Evolutionary conservation across 2,888 invertebrate genomes (phyloP).

Genomic region (Xylophagus ater): DNA sequence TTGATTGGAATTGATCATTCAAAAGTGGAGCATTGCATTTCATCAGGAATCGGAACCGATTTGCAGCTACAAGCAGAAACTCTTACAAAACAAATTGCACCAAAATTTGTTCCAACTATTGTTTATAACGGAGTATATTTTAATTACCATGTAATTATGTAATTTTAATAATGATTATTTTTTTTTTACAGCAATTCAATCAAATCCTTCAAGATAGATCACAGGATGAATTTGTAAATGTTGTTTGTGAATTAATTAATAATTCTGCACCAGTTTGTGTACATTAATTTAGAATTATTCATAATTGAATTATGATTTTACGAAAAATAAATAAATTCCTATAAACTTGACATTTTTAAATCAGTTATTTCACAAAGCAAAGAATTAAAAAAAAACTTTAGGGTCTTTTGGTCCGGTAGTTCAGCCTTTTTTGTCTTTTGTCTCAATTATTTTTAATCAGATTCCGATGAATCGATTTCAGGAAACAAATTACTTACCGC

Average conservation of each 20-base stretch:
- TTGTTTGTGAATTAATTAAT: slow-evolving; percentile 31
- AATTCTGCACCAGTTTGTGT: slow-evolving; percentile 6
- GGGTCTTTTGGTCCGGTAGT: too few species aligned
- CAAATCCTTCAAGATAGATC: slow-evolving; percentile 39
- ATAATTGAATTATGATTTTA: too few species aligned
- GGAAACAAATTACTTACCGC: too few species aligned
- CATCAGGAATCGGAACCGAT: slow-evolving; percentile 34
- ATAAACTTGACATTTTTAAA: too few species aligned
- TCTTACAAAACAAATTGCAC: slow-evolving; percentile 33
- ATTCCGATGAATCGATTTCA: too few species aligned
- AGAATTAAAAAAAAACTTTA: too few species aligned
- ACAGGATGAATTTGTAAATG: slow-evolving; percentile 34
- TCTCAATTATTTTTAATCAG: too few species aligned
- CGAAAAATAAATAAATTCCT: too few species aligned
- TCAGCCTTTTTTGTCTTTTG: too few species aligned
- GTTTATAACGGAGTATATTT: slow-evolving; percentile 42
- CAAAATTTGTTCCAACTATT: slow-evolving; percentile 43
- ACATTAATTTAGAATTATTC: too few species aligned
- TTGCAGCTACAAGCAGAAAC: slow-evolving; percentile 41
- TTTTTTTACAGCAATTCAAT: slow-evolving; percentile 32
- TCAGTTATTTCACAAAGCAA: too few species aligned
- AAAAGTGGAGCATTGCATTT: slow-evolving; percentile 35
- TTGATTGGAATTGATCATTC: slow-evolving; percentile 32
- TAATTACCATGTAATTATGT: too few species aligned
- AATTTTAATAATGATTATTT: not conserved